Base-by-base conservation (phyloP, 2,797 vertebrate genomes). In the Sus cebifrons region DNA sequence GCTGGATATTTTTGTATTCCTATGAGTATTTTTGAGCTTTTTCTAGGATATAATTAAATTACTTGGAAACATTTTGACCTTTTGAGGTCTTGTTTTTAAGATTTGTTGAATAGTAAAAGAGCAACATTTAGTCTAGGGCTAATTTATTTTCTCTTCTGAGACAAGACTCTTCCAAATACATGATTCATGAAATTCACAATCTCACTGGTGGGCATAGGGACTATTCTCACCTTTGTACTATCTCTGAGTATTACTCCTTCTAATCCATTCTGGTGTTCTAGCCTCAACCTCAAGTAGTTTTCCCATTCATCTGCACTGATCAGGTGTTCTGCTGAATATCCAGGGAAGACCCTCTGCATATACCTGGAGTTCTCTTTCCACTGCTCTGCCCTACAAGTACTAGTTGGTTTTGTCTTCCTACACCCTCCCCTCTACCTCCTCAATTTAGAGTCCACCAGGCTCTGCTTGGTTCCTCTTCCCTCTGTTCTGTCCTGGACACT, bases 141-240 rank as follows among this genome's bases (percentile, higher is more conserved):
- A 65, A 58, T 75, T 93, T 49, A 54, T 65, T 83, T 87, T 87
- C 77, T 70, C 44, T 49, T 49, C 44, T 49, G 70, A 77, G 79
- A 60, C 17, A 68, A 62, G 40, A 60, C 13, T 17, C 23, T 89
- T 77, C 54, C 68, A 75, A 54, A 83, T 32, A 36, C 20, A 44
- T 89, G 52, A 77, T 29, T 62, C 32, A 27, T 36, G 58, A 94
- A 54, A 44, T 60, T 87, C 56, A 75, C 40, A 77, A 17, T 77
- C 29, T 89, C 54, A 52, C 1, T 94, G 14, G 49, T 68, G 10
- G 32, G 44, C 77, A 52, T 32, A 84, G 86, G 36, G 54, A 65
- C 52, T 32, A 20, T 75, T 49, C 68, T 83, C 58, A 32, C 36
- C 17, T 78, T 58, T 68, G 44, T 52, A 49, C 44, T 29, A 52